phyloP scores from a whole-genome alignment of 2,797 vertebrate species.

The Sphaeramia orbicularis region DNA sequence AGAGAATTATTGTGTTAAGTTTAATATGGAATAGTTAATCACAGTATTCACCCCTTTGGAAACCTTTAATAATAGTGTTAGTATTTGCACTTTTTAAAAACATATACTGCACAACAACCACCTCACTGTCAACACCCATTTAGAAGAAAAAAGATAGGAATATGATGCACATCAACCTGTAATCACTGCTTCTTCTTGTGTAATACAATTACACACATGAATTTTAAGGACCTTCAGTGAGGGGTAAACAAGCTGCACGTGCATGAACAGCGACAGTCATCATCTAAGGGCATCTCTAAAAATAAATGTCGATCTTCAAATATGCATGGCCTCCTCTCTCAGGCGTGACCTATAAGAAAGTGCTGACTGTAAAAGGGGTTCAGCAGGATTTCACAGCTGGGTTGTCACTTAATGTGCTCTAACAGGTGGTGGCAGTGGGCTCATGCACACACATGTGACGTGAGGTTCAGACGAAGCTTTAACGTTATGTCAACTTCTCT shows the following conservation, averaged over 20 bases:
- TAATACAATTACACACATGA: slow-evolving; percentile 1
- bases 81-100: too few species aligned
- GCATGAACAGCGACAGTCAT: slow-evolving; percentile 6
- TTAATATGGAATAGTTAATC: too few species aligned
- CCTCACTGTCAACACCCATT: background rate
- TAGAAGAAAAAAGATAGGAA: slow-evolving; percentile 1
- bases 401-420: slow-evolving; percentile 44
- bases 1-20: too few species aligned
- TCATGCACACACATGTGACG: slow-evolving; percentile 26
- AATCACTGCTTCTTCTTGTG: background rate
- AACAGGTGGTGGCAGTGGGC: slow-evolving; percentile 60
- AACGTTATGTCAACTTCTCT: slow-evolving; percentile 27
- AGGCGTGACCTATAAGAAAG: background rate
- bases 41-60: too few species aligned
- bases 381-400: slow-evolving; percentile 24
- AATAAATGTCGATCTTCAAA: slow-evolving; percentile 69
- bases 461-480: slow-evolving; percentile 10
- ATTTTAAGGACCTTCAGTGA: background rate
- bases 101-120: background rate
- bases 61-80: too few species aligned
- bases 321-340: slow-evolving; percentile 54
- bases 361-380: slow-evolving; percentile 19
- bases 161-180: background rate
- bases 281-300: slow-evolving; percentile 60
- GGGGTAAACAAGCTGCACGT: slow-evolving; percentile 50